Evolutionary conservation across 2,797 vertebrate genomes (phyloP).

Genomic region (Lacerta viridis): DNA sequence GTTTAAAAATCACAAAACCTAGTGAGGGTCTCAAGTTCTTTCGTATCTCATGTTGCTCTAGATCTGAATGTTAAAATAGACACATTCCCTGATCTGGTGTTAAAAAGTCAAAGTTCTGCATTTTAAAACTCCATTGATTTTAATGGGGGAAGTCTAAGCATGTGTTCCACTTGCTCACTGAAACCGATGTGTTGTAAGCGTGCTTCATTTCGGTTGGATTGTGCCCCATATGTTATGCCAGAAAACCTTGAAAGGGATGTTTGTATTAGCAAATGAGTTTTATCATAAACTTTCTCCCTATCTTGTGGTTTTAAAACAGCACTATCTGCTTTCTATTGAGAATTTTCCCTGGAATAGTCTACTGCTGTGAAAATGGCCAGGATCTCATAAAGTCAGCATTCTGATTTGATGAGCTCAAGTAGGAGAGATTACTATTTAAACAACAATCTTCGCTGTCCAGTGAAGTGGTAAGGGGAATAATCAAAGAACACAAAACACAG

Average conservation of each 20-base stretch:
- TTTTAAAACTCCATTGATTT: background rate
- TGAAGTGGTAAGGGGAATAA: constrained; percentile 52
- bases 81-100: background rate
- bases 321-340: constrained; percentile 29
- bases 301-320: background rate
- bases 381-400: constrained; percentile 55
- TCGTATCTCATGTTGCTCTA: background rate
- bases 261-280: constrained; percentile 6
- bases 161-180: background rate
- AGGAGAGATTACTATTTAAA: constrained; percentile 31
- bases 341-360: constrained; percentile 47
- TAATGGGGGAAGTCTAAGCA: background rate
- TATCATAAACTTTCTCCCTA: constrained; percentile 2
- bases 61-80: background rate
- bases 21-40: background rate
- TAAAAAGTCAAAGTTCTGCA: background rate
- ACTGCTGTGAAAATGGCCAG: constrained; percentile 39
- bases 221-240: constrained; percentile 35
- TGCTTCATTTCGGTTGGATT: background rate
- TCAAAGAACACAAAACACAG: constrained; percentile 41
- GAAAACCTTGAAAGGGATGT: background rate
- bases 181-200: background rate
- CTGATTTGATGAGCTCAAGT: constrained; percentile 35
- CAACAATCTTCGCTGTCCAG: constrained; percentile 33
- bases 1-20: background rate